phyloP scores from a whole-genome alignment of 2,797 vertebrate species.

The Periparus ater region DNA sequence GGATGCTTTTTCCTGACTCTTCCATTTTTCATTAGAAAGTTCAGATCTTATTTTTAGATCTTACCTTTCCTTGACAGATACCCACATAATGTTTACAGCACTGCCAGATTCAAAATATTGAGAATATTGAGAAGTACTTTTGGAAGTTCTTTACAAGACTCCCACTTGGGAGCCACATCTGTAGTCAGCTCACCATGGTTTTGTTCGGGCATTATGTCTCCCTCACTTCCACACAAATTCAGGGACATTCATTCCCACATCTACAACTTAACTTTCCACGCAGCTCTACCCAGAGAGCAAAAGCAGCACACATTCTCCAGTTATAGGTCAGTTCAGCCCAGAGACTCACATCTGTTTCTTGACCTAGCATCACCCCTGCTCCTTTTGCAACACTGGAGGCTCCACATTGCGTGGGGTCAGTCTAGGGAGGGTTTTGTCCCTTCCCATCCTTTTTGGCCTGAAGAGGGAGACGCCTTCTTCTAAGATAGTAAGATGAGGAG shows the following conservation, averaged over 20 bases:
- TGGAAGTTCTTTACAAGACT: neutral
- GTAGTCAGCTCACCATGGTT: neutral
- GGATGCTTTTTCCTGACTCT: neutral
- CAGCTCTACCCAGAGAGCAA: neutral
- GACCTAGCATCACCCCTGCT: neutral
- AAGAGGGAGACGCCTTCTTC: neutral
- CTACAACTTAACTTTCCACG: neutral
- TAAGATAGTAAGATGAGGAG: neutral
- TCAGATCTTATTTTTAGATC: neutral
- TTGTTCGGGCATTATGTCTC: neutral
- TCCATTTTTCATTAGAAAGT: neutral
- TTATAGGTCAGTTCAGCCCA: neutral
- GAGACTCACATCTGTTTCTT: conserved; percentile 12
- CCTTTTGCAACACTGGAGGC: neutral
- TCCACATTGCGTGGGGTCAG: neutral
- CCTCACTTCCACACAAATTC: neutral
- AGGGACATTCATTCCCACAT: neutral
- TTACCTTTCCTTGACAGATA: neutral
- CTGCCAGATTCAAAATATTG: neutral
- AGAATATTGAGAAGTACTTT: neutral
- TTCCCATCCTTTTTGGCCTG: neutral
- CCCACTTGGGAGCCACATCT: neutral
- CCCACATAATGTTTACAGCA: neutral
- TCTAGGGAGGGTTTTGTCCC: neutral
- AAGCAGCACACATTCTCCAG: neutral